phyloP scores from a whole-genome alignment of 1,140 invertebrate genomes.

The Brachionus calyciflorus region DNA sequence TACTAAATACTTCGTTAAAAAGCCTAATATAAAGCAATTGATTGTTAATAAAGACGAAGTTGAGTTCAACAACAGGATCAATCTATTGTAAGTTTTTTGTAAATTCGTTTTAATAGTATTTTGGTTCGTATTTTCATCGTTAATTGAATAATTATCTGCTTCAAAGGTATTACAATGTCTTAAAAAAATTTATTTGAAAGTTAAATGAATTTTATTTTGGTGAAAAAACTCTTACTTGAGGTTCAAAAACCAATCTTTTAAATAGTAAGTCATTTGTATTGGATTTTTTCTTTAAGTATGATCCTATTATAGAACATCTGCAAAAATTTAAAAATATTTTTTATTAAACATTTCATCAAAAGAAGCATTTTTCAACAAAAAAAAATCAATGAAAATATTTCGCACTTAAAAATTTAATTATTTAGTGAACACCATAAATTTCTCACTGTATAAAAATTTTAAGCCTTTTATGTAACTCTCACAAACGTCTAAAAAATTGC shows the following conservation, averaged over 20 bases:
- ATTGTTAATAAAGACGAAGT: neutral
- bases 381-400: too few relatives aligned
- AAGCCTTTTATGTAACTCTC: too few relatives aligned
- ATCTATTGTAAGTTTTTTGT: neutral
- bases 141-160: too few relatives aligned
- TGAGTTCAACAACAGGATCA: neutral
- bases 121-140: too few relatives aligned
- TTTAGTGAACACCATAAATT: too few relatives aligned
- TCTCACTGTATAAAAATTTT: too few relatives aligned
- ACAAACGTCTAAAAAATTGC: too few relatives aligned
- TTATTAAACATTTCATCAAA: too few relatives aligned
- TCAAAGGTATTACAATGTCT: too few relatives aligned
- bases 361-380: too few relatives aligned
- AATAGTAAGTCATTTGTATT: slow-evolving; percentile 31
- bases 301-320: neutral
- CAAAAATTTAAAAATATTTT: neutral
- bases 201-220: neutral
- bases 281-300: neutral
- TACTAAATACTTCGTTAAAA: slow-evolving; percentile 22
- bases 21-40: slow-evolving; percentile 12
- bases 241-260: slow-evolving; percentile 25
- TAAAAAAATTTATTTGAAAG: too few relatives aligned
- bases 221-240: slow-evolving; percentile 9
- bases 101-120: neutral
- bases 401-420: too few relatives aligned